Evolutionary conservation across 2,888 invertebrate genomes (phyloP).

Genomic region (Mactromeris polynyma): DNA sequence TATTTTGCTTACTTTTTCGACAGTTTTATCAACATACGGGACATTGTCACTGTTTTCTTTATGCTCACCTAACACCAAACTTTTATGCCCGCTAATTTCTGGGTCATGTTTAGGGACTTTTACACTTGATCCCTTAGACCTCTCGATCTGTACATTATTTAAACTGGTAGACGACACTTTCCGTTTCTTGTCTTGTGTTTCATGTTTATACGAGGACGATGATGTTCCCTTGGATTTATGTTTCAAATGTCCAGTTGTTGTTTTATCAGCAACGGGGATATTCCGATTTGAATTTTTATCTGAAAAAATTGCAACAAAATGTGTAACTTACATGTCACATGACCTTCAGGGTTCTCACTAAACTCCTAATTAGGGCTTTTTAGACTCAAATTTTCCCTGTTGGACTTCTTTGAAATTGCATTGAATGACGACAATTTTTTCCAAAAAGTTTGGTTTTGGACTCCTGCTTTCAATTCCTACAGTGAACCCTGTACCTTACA

Average conservation of each 20-base stretch:
- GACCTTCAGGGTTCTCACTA: too few species aligned
- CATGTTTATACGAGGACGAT: constrained; percentile 10
- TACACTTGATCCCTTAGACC: not conserved
- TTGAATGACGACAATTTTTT: too few species aligned
- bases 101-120: constrained; percentile 40
- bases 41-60: constrained; percentile 21
- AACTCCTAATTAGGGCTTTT: too few species aligned
- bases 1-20: not conserved
- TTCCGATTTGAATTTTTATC: constrained; percentile 5
- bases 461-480: too few species aligned
- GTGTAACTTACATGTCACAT: not conserved
- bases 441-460: too few species aligned
- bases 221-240: not conserved
- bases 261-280: not conserved
- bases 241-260: not conserved
- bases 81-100: not conserved
- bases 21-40: not conserved
- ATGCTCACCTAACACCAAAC: constrained; percentile 31
- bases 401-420: too few species aligned
- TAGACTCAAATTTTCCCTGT: too few species aligned
- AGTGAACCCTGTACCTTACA: too few species aligned
- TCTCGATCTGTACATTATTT: not conserved
- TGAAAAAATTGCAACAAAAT: not conserved
- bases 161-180: constrained; percentile 40
- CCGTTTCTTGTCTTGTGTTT: constrained; percentile 36